Evolutionary conservation across 1,140 invertebrate genomes (phyloP).

Genomic region (Drosophila erecta): DNA sequence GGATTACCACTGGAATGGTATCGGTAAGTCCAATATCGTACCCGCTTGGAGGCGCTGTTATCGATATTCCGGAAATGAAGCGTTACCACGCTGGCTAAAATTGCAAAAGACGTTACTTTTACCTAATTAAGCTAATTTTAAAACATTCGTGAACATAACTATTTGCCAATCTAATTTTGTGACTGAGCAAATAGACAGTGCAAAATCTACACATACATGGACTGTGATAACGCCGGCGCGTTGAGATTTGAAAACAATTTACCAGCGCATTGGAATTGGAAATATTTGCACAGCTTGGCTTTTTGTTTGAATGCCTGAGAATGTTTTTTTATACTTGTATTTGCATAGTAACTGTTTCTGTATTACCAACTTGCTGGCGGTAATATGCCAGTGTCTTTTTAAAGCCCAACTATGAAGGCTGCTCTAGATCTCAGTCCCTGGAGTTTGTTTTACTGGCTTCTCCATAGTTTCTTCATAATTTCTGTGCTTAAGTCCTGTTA

Average conservation of each 20-base stretch:
- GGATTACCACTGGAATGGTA: background rate
- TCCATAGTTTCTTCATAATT: slow-evolving; percentile 5
- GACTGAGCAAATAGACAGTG: background rate
- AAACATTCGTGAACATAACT: too few relatives aligned
- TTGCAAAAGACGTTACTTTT: background rate
- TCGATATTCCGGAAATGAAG: background rate
- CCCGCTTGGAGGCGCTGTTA: background rate
- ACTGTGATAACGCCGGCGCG: slow-evolving; percentile 43
- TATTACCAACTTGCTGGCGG: slow-evolving; percentile 53
- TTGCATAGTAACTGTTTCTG: slow-evolving; percentile 55
- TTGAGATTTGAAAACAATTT: slow-evolving; percentile 77
- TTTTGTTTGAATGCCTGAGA: slow-evolving; percentile 26
- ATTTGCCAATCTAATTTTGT: background rate
- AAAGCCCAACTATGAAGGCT: slow-evolving; percentile 65
- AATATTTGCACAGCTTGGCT: slow-evolving; percentile 72
- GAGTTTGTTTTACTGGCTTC: slow-evolving; percentile 16
- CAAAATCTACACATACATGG: background rate
- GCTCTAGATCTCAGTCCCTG: slow-evolving; percentile 20
- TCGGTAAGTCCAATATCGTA: background rate
- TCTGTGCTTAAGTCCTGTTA: slow-evolving; percentile 2
- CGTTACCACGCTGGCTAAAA: background rate
- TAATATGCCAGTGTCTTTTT: slow-evolving; percentile 57
- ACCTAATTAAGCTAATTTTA: background rate
- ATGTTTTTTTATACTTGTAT: slow-evolving; percentile 52
- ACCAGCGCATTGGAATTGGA: slow-evolving; percentile 47